Evolutionary conservation across 2,888 invertebrate species (phyloP), one percentile per base, ranked within the genome.

Genomic region (Chrysomela aeneicollis): DNA sequence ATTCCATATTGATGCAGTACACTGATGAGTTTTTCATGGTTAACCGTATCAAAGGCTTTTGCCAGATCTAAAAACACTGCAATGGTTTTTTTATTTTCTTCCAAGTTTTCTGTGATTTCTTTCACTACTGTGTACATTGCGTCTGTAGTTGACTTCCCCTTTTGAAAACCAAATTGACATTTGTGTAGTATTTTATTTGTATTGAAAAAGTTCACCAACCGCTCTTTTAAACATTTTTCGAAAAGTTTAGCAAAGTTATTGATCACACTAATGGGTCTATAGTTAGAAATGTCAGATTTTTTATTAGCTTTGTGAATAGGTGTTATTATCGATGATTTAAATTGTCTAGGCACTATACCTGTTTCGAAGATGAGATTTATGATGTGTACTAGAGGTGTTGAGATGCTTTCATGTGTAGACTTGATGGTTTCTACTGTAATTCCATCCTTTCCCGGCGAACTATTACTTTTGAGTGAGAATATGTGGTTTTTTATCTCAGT

Each of bases 361-460:
- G 21, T 50, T 50, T 19, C 50, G 21, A 50, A 50, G 19, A 18
- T 22, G 49, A 49, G 49, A 19, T 49, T 49, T 18, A 49, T 49
- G 17, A 15, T 49, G 19, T 49, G n/a, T 17, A 18, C 18, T 49
- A 49, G 18, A 15, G 51, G 51, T 51, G 12, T 51, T 26, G 22
- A 26, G n/a, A 51, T 52, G 22, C 32, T 26, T 6, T 52, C 32
- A 32, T 32, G 52, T 52, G 32, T 52, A 52, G 1, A 32, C 32
- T 30, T 52, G 32, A 30, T 30, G 52, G 32, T 51, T 22, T 15
- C 32, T 2, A 22, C 32, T 32, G 32, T 32, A 32, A 52, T 15
- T 52, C 32, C 32, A 52, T 52, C 52, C 8, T 52, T 32, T 32
- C 52, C 52, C 26, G 52, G 52, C 26, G 52, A 22, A 12, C 26